Base-by-base conservation (phyloP, 2,888 invertebrate genomes). In the Petrolisthes manimaculis region DNA sequence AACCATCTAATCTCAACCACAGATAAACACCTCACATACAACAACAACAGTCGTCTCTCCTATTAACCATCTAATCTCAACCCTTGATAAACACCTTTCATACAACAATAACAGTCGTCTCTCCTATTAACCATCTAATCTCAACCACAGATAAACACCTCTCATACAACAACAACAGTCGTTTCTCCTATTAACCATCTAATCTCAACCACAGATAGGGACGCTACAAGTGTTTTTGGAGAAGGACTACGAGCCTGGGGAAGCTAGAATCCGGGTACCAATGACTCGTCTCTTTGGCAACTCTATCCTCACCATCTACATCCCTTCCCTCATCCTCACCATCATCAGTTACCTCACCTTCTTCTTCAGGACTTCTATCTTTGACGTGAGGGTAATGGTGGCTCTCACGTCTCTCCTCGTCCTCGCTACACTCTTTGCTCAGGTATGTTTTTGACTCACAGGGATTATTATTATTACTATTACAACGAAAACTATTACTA, bases 321-420 rank as follows among this genome's bases (percentile, higher is more conserved):
- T 89, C 61, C 88, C 88, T 0, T 89, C 88, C 53, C 85, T 89
- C 77, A 85, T 85, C 51, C 88, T 89, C 69, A 74, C 84, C 55
- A 56, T 85, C 78, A 89, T 89, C 77, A 89, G 88, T 55, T 89
- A 89, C 83, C 77, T 89, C 56, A 89, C 88, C 75, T 82, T 89
- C 81, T 89, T 82, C 88, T 89, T 89, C 88, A 89, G 85, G 51
- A 89, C 75, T 8, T 53, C 85, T n/a, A 82, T 89, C 78, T 89
- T 89, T 51, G 88, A 89, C 37, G 84, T 85, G 14, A 71, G 88
- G 6, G 85, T 89, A 8, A 89, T 89, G 88, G 81, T 83, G 14
- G 81, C 88, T 3, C 82, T 89, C 51, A 89, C 88, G 4, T 84
- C 88, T 9, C 88, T 89, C 53, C 88, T 89, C 6, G 88, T 89